These are phyloP conservation scores for Eristalis intricaria DNA, from an alignment of 2,888 invertebrate genomes.

Conservation along the genomic window DNA sequence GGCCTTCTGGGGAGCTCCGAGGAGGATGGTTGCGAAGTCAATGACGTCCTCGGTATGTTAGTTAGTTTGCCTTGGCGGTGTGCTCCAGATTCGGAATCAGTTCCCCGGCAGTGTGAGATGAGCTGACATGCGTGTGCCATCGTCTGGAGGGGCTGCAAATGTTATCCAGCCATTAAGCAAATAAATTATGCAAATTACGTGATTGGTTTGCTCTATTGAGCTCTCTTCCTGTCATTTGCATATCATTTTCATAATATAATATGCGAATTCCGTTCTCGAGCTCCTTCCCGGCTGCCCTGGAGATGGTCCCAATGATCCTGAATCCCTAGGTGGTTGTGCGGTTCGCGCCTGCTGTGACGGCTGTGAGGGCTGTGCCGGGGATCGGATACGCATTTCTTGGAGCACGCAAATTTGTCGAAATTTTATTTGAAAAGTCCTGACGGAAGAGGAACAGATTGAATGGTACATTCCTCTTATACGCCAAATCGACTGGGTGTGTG, in stretches of 20 bases:
- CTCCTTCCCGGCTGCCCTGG: background rate
- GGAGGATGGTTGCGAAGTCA: background rate
- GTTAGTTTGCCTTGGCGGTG: conserved; percentile 13
- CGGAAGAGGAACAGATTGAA: conserved; percentile 22
- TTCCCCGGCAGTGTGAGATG: background rate
- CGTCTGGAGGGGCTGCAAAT: conserved; percentile 41
- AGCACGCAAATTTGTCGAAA: conserved; percentile 27
- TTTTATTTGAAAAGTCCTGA: conserved; percentile 19
- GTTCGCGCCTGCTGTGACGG: background rate
- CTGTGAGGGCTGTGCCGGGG: background rate
- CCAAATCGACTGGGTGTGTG: background rate
- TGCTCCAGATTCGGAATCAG: background rate
- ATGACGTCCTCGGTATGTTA: conserved; percentile 6
- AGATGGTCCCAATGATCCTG: background rate
- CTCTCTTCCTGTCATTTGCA: conserved; percentile 55
- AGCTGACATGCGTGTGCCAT: conserved; percentile 19
- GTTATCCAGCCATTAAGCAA: conserved; percentile 64
- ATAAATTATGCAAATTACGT: conserved; percentile 68
- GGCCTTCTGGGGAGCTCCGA: background rate
- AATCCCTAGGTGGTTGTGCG: background rate
- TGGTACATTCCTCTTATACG: conserved; percentile 13
- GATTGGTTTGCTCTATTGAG: conserved; percentile 69
- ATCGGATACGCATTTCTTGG: conserved; percentile 24
- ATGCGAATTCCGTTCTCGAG: conserved; percentile 23
- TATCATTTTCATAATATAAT: conserved; percentile 60